Percentiles rank a stretch among this genome's conserved stretches.
Evolutionary conservation across 2,797 vertebrate species (phyloP).

Genomic region (Aeoliscus strigatus): DNA sequence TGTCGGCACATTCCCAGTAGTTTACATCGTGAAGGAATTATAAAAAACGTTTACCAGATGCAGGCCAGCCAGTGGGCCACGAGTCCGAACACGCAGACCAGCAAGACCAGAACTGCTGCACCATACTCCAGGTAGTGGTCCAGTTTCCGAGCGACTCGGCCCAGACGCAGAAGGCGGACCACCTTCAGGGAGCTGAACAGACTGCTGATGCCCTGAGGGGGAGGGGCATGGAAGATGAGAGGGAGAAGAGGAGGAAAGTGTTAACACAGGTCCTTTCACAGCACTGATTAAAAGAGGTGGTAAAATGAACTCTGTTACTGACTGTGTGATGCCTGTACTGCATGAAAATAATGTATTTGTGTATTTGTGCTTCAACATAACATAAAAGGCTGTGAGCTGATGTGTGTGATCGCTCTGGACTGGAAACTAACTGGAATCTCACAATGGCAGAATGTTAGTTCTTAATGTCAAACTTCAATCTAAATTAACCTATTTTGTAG

Average conservation of each 20-base stretch:
- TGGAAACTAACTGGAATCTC: too few species aligned
- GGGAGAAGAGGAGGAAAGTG: neutral
- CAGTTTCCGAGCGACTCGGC: slow-evolving; percentile 90
- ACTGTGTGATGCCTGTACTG: too few species aligned
- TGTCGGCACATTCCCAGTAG: slow-evolving; percentile 14
- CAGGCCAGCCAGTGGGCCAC: slow-evolving; percentile 97
- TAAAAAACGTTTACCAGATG: slow-evolving; percentile 77
- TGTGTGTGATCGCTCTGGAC: too few species aligned
- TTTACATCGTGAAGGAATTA: neutral
- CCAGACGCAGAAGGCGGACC: slow-evolving; percentile 88
- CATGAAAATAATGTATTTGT: too few species aligned
- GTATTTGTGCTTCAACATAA: too few species aligned
- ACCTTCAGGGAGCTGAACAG: slow-evolving; percentile 96
- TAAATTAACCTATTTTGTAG: too few species aligned
- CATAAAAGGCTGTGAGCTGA: too few species aligned
- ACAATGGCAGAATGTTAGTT: too few species aligned
- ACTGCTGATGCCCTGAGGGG: slow-evolving; percentile 87
- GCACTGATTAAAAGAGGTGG: too few species aligned
- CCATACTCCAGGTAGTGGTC: slow-evolving; percentile 97
- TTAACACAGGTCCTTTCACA: too few species aligned
- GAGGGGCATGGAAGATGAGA: neutral
- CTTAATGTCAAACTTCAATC: too few species aligned
- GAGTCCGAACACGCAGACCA: slow-evolving; percentile 94
- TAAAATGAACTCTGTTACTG: too few species aligned
- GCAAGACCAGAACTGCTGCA: slow-evolving; percentile 87